Evolutionary conservation across 2,888 invertebrate species (phyloP).

Genomic region (Leptarthrus brevirostris): DNA sequence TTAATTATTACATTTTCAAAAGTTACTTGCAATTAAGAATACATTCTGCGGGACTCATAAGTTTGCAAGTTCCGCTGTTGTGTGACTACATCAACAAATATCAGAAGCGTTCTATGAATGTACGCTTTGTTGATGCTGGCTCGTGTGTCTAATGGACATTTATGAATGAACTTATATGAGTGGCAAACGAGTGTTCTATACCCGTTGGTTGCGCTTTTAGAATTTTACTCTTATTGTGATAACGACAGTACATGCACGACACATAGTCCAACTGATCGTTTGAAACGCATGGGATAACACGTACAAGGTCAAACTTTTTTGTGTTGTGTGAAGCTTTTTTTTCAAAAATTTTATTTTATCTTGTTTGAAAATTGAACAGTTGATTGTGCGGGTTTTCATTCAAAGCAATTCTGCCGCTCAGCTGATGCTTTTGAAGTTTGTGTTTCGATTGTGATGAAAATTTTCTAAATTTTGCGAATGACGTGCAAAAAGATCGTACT

Average conservation of each 20-base stretch:
- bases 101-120: slow-evolving; percentile 26
- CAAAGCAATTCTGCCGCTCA: slow-evolving; percentile 34
- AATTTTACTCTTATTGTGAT: slow-evolving; percentile 44
- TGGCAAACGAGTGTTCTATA: neutral
- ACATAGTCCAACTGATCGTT: slow-evolving; percentile 52
- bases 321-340: slow-evolving; percentile 42
- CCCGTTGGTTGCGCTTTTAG: slow-evolving; percentile 30
- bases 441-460: slow-evolving; percentile 6
- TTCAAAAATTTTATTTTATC: slow-evolving; percentile 46
- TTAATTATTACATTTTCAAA: neutral
- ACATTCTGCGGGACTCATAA: no score
- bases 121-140: slow-evolving; percentile 19
- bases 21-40: no score
- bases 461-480: slow-evolving; percentile 3
- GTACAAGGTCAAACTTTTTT: slow-evolving; percentile 66
- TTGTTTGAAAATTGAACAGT: slow-evolving; percentile 38
- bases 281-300: slow-evolving; percentile 62
- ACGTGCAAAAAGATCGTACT: slow-evolving; percentile 24
- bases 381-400: slow-evolving; percentile 18
- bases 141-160: slow-evolving; percentile 17
- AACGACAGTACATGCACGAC: slow-evolving; percentile 10
- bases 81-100: neutral
- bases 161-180: slow-evolving; percentile 36
- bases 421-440: no score
- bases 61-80: no score